Percentiles rank a stretch among this genome's conserved stretches.
These are phyloP conservation scores for Brachionus koreanus DNA, from an alignment of 1,140 invertebrate genomes.

Conservation along the genomic window DNA sequence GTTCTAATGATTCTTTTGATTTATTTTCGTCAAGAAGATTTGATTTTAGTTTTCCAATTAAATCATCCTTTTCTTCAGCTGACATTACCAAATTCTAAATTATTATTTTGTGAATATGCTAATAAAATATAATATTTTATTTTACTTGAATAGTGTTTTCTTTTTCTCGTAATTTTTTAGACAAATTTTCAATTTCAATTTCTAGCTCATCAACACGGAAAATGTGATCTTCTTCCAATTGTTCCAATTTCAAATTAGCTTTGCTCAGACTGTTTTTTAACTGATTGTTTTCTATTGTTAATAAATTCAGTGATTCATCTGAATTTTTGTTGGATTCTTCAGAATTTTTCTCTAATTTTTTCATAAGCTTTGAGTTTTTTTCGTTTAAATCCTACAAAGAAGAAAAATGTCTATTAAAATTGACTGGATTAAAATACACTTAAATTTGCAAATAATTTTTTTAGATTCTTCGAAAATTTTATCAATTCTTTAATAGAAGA, in stretches of 20 bases:
- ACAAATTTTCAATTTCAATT: constrained; percentile 13
- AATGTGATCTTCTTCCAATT: neutral
- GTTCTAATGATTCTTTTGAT: neutral
- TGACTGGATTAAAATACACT: neutral
- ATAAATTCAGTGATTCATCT: neutral
- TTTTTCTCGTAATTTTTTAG: neutral
- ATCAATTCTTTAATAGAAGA: no score
- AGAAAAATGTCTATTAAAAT: no score
- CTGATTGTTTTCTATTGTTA: constrained; percentile 12
- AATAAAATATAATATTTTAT: neutral
- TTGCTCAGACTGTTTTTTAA: neutral
- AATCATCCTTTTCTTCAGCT: constrained; percentile 29
- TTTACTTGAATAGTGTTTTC: constrained; percentile 19
- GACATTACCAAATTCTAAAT: constrained; percentile 19
- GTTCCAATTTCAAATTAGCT: neutral
- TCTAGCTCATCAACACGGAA: constrained; percentile 1
- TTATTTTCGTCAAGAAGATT: neutral
- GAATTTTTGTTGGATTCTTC: neutral
- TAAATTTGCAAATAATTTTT: no score
- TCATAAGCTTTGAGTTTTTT: neutral
- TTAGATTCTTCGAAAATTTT: no score
- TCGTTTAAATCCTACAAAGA: constrained; percentile 14
- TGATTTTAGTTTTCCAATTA: constrained; percentile 17
- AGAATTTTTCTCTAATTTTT: neutral
- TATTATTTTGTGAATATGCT: neutral